phyloP scores from a whole-genome alignment of 2,797 vertebrate genomes.

The Sphenodon punctatus region DNA sequence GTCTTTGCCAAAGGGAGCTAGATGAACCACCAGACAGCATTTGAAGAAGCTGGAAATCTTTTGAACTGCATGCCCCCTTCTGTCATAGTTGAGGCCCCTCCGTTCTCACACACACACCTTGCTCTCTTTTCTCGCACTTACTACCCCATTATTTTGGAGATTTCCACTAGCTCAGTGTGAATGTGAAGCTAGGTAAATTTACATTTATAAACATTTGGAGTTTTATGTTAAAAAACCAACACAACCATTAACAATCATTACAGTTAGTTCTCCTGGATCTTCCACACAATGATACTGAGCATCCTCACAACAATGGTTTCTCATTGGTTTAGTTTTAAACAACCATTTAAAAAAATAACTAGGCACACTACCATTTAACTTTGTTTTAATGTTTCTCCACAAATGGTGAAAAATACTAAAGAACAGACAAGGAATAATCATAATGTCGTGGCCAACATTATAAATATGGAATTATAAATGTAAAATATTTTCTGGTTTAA shows the following conservation, averaged over 20 bases:
- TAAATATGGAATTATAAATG: constrained; percentile 98
- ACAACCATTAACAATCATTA: constrained; percentile 73
- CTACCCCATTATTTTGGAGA: too few relatives aligned
- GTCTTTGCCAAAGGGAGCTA: too few relatives aligned
- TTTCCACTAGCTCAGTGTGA: too few relatives aligned
- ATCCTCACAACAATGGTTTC: constrained; percentile 65
- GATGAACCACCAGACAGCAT: too few relatives aligned
- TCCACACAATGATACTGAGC: constrained; percentile 66
- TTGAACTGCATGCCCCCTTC: too few relatives aligned
- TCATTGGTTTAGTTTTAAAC: constrained; percentile 59
- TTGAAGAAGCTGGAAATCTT: too few relatives aligned
- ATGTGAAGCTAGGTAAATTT: too few relatives aligned
- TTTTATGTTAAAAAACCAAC: constrained; percentile 75
- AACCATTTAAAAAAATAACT: constrained; percentile 62
- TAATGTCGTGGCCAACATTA: constrained; percentile 84
- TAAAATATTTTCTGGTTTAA: constrained; percentile 89
- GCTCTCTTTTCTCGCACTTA: too few relatives aligned
- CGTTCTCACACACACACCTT: too few relatives aligned
- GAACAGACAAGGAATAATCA: constrained; percentile 81
- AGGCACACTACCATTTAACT: constrained; percentile 76
- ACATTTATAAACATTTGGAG: constrained; percentile 74
- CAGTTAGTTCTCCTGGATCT: constrained; percentile 59
- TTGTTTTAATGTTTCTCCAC: constrained; percentile 81
- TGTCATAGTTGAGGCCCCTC: too few relatives aligned
- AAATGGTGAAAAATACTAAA: constrained; percentile 84